Percentiles rank a stretch among this genome's conserved stretches.
These are phyloP conservation scores for Blennius ocellaris DNA, from an alignment of 2,113 vertebrate genomes.

Conservation along the genomic window DNA sequence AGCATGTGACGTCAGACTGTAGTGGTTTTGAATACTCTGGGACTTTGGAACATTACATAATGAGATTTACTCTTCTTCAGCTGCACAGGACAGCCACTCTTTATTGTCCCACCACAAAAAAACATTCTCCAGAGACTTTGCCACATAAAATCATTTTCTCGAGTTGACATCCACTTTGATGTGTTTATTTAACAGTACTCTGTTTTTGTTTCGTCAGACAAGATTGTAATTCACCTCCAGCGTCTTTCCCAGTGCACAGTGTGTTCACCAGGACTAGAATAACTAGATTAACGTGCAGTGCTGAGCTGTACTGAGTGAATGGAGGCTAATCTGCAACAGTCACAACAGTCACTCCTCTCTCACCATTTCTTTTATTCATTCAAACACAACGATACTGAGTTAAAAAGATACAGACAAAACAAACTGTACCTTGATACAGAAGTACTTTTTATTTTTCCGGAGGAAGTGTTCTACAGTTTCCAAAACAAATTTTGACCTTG, in stretches of 20 bases:
- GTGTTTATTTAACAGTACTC: background rate
- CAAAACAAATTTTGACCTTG: conserved; percentile 5
- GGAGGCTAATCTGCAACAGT: conserved; percentile 61
- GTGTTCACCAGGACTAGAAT: conserved; percentile 68
- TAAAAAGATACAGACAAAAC: conserved; percentile 15
- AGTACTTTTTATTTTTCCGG: background rate
- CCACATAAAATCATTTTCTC: background rate
- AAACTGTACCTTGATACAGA: background rate
- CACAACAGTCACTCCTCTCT: conserved; percentile 36
- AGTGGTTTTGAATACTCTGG: conserved; percentile 55
- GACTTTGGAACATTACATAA: conserved; percentile 62
- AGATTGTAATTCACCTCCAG: background rate
- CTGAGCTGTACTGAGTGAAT: conserved; percentile 53
- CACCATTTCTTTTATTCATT: background rate
- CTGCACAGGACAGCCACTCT: conserved; percentile 9
- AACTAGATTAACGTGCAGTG: conserved; percentile 72
- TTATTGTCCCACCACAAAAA: background rate
- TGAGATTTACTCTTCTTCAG: conserved; percentile 61
- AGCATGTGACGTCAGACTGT: conserved; percentile 53
- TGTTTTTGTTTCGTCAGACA: conserved; percentile 2
- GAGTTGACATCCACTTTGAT: background rate
- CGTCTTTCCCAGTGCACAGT: conserved; percentile 19
- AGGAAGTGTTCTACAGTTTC: background rate
- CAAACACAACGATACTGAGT: conserved; percentile 3
- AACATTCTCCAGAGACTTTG: background rate